Percentiles rank a stretch among this genome's conserved stretches.
phyloP scores from a whole-genome alignment of 2,888 invertebrate genomes.

The Drosophila flavopinicola region DNA sequence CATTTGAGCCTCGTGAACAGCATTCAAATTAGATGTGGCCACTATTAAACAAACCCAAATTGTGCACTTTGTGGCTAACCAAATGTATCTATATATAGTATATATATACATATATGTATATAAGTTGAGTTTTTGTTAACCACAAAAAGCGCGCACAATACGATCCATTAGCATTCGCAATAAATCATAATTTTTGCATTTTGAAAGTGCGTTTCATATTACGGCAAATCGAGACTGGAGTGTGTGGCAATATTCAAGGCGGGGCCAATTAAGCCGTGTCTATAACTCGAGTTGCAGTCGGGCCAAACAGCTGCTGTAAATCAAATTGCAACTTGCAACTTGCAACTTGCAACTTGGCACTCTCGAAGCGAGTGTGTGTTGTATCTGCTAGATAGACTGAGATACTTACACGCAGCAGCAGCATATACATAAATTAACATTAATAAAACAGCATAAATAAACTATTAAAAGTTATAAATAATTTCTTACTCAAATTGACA shows the following conservation, averaged over 20 bases:
- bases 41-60: slow-evolving; percentile 24
- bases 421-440: slow-evolving; percentile 75
- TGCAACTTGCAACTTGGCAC: slow-evolving; percentile 39
- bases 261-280: slow-evolving; percentile 70
- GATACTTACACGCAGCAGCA: slow-evolving; percentile 54
- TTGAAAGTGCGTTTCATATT: slow-evolving; percentile 79
- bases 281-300: slow-evolving; percentile 12
- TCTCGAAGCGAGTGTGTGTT: slow-evolving; percentile 26
- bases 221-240: slow-evolving; percentile 50
- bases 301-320: slow-evolving; percentile 61
- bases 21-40: slow-evolving; percentile 13
- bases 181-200: slow-evolving; percentile 63
- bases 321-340: slow-evolving; percentile 46
- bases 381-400: slow-evolving; percentile 11
- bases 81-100: too few relatives aligned
- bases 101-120: too few relatives aligned
- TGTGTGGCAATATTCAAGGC: slow-evolving; percentile 65
- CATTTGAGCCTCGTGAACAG: slow-evolving; percentile 13
- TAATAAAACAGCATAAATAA: slow-evolving; percentile 69
- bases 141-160: slow-evolving; percentile 20
- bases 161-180: slow-evolving; percentile 20
- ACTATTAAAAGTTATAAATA: slow-evolving; percentile 60
- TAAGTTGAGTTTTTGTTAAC: slow-evolving; percentile 1
- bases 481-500: slow-evolving; percentile 54
- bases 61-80: slow-evolving; percentile 14